Evolutionary conservation across 2,888 invertebrate genomes (phyloP).

Genomic region (Allophyes oxyacanthae): DNA sequence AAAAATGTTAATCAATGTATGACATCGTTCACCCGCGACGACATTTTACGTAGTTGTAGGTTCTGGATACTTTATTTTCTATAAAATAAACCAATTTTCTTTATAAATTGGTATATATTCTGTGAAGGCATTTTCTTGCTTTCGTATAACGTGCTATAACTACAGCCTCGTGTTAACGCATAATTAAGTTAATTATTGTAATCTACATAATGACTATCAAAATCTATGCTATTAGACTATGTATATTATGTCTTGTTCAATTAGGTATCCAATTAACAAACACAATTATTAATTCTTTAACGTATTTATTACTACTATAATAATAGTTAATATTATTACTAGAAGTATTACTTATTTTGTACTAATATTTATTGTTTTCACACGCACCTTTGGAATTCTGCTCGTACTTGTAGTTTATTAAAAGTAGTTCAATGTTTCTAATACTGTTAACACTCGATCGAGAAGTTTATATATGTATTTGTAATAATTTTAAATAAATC

Average conservation of each 20-base stretch:
- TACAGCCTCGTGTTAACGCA: neutral
- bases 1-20: no score
- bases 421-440: slow-evolving; percentile 12
- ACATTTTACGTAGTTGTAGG: neutral
- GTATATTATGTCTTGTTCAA: neutral
- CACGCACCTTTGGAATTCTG: no score
- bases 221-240: slow-evolving; percentile 6
- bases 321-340: no score
- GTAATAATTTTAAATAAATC: slow-evolving; percentile 8
- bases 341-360: no score
- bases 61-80: neutral
- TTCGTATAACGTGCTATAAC: no score
- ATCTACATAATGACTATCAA: slow-evolving; percentile 16
- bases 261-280: slow-evolving; percentile 1
- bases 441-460: neutral
- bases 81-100: neutral
- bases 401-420: neutral
- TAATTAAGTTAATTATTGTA: slow-evolving; percentile 18
- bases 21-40: neutral
- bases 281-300: neutral
- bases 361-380: no score
- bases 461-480: slow-evolving; percentile 6
- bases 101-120: neutral
- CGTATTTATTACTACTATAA: no score
- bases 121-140: neutral